Percentiles rank a stretch among this genome's conserved stretches.
Conservation (phyloP, 2,888 invertebrate species). For the Lissocephala sabroskyi region DNA sequence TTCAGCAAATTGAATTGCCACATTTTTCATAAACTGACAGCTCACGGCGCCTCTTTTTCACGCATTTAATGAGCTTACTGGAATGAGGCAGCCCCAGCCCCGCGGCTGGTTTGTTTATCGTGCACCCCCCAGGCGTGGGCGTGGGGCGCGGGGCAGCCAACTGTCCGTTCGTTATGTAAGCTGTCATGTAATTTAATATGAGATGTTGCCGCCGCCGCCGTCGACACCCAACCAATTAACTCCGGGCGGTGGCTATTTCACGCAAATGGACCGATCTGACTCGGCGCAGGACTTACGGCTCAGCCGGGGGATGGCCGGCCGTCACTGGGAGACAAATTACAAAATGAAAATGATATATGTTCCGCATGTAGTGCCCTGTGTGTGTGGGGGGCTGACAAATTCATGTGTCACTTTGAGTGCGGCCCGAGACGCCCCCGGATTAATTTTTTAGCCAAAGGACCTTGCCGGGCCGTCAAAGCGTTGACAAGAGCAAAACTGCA, state of each 20-base stretch:
- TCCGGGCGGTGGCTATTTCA: constrained; percentile 46
- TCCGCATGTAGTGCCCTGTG: neutral
- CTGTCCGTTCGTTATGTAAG: constrained; percentile 36
- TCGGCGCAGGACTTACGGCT: neutral
- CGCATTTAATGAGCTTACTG: constrained; percentile 39
- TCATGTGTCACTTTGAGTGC: constrained; percentile 26
- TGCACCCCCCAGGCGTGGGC: no score
- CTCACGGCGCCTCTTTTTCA: constrained; percentile 16
- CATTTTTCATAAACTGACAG: constrained; percentile 41
- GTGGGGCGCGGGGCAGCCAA: no score
- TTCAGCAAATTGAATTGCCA: constrained; percentile 29
- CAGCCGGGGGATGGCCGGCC: neutral
- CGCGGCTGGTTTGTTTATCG: no score
- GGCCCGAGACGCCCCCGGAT: neutral
- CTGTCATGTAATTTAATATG: constrained; percentile 61
- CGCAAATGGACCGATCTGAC: constrained; percentile 21
- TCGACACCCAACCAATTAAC: constrained; percentile 60
- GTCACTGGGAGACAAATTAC: constrained; percentile 46
- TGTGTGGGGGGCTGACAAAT: constrained; percentile 27
- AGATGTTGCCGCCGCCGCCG: constrained; percentile 8
- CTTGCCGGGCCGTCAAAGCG: no score
- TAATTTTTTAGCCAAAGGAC: no score
- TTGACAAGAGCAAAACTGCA: no score
- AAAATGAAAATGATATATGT: constrained; percentile 63
- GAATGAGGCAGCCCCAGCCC: neutral